These are phyloP conservation scores for Diadegma fenestrale DNA, from an alignment of 2,888 invertebrate species.

Conservation along the genomic window DNA sequence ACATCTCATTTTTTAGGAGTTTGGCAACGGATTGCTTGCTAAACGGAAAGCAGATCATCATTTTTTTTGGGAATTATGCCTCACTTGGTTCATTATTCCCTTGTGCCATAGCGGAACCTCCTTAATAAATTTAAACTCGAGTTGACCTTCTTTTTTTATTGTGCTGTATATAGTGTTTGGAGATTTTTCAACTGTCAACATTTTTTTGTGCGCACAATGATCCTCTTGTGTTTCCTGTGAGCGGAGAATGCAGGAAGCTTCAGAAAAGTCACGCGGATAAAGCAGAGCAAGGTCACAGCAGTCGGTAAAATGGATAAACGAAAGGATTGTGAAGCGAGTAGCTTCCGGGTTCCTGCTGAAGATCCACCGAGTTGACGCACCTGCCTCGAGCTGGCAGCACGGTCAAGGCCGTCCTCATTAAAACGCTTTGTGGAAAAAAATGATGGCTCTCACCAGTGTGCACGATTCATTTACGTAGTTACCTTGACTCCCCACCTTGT, in stretches of 20 bases:
- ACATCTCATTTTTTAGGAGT: no score
- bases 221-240: not conserved
- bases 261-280: constrained; percentile 39
- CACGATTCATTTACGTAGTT: not conserved
- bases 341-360: constrained; percentile 57
- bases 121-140: not conserved
- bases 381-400: constrained; percentile 79
- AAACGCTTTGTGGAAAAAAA: constrained; percentile 7
- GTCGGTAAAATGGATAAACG: constrained; percentile 48
- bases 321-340: constrained; percentile 20
- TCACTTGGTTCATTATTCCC: no score
- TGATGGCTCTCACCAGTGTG: constrained; percentile 9
- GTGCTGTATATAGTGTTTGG: not conserved
- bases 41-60: no score
- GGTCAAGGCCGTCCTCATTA: constrained; percentile 76
- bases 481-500: constrained; percentile 34
- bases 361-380: constrained; percentile 62
- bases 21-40: no score
- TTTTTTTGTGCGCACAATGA: not conserved
- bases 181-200: not conserved
- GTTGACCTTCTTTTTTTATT: not conserved
- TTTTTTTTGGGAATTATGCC: no score
- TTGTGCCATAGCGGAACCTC: no score
- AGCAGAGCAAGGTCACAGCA: constrained; percentile 48
- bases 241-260: constrained; percentile 53